phyloP scores from a whole-genome alignment of 1,140 invertebrate genomes.

The Platyura marginata region DNA sequence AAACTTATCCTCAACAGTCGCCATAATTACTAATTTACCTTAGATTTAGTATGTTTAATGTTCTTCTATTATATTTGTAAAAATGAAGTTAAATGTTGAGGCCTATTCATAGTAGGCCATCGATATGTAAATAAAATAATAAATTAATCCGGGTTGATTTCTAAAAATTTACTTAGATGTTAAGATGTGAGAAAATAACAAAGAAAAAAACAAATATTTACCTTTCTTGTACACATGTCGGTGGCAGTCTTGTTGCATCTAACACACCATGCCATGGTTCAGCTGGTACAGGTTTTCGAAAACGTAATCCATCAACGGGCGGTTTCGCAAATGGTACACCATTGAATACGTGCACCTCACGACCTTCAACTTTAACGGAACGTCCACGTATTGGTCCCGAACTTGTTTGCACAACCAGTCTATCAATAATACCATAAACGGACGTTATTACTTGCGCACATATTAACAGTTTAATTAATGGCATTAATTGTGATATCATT shows the following conservation, averaged over 20 bases:
- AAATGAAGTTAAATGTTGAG: no score
- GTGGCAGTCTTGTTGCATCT: constrained; percentile 57
- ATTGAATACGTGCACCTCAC: constrained; percentile 75
- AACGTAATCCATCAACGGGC: constrained; percentile 69
- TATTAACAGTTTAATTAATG: background rate
- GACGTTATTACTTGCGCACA: background rate
- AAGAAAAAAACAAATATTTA: constrained; percentile 3
- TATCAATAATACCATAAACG: constrained; percentile 30
- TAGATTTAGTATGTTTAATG: no score
- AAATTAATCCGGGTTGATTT: no score
- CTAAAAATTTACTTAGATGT: no score
- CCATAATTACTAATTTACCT: no score
- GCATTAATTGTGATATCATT: background rate
- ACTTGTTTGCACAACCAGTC: constrained; percentile 58
- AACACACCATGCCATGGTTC: constrained; percentile 71
- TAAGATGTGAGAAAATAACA: background rate
- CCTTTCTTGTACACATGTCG: constrained; percentile 69
- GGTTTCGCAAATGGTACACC: constrained; percentile 92
- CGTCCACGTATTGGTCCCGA: constrained; percentile 60
- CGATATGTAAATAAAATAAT: no score
- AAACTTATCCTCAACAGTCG: no score
- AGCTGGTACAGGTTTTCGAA: constrained; percentile 65
- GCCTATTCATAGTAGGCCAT: no score
- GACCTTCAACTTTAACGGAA: constrained; percentile 51
- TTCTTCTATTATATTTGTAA: no score